Base-by-base conservation (phyloP, 2,888 invertebrate species). In the Pseudeuparius sepicola region DNA sequence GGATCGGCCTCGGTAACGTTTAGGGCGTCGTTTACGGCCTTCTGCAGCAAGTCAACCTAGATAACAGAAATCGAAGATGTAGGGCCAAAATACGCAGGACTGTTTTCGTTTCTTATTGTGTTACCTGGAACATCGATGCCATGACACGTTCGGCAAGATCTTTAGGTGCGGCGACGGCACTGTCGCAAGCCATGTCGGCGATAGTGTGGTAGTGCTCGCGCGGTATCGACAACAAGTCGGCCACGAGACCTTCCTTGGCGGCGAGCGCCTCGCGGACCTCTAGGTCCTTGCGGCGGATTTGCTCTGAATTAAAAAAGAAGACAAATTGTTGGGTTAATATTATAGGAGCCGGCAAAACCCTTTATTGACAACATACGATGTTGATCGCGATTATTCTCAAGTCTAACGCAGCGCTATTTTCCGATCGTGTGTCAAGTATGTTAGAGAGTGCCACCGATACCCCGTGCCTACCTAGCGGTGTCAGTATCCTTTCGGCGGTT, bases 161-260 rank as follows among this genome's bases (percentile, higher is more conserved):
- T 41, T 63, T 60, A 26, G 48, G 17, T 7, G 26, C 20, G 7
- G 28, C n/a, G n/a, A n/a, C 20, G 6, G 24, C 17, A 28, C 29
- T 4, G 39, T 32, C 9, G 45, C 41, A 39, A 2, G 75, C 76
- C 58, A 77, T 71, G 44, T 81, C 79, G 33, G 73, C 73, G 44
- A 78, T 75, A 45, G 72, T 70, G 46, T 73, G 70, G 56, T 75
- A 77, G 53, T 79, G 75, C 53, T 77, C 76, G 43, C 71, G 68
- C 34, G 83, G 80, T 56, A 84, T 74, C 59, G 78, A 75, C 52
- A 84, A 68, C 56, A 85, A 71, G 56, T 83, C 79, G 42, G 82
- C 82, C 46, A 84, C 76, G 43, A 86, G 67, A 47, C 70, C 68
- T 54, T 81, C 78, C 55, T 84, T 83, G 55, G 84, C 83, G 37